Evolutionary conservation across 2,888 invertebrate species (phyloP), one percentile per base, ranked within the genome.

Genomic region (Cosmopolites sordidus): DNA sequence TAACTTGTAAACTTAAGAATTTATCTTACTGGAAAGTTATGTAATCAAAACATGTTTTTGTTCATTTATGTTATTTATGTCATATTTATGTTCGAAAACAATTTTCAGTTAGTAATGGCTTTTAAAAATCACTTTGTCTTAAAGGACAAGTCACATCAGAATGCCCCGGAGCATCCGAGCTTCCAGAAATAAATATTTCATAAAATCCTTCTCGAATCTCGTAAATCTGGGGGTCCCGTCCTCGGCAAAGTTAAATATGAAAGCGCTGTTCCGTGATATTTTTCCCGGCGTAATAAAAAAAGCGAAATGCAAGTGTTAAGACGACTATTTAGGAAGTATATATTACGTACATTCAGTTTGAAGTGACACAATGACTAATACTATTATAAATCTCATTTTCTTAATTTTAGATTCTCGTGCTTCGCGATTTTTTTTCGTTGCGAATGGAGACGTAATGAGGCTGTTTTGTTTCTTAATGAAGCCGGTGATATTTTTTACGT

Each of bases 271-370:
- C 43, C 30, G 22, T 43, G 51, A 51, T 56, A 56, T 50, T 56
- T 56, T 51, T 51, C 41, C 56, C 33, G 29, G 48, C 48, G 48
- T 56, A 51, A 47, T 56, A 12, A 33, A 33, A 33, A 56, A 56
- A 56, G 48, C 43, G 48, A 45, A 56, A 51, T 56, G 56, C 51
- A 56, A 56, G 48, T 51, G 51, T 51, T 56, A 44, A 51, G 51
- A 45, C 56, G 56, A 45, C 56, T 44, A 56, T 56, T 56, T 51
- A 56, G 51, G 51, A 44, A 48, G 51, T 56, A 56, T 56, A 56
- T 56, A 56, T 56, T 56, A 56, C 51, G 44, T 48, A 55, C 56
- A 48, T 48, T 51, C 56, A 56, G 56, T 51, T 56, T 56, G 56
- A 56, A 56, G 48, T 51, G 56, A 56, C 56, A 51, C 48, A 40